A percentile compares a stretch with the other conserved stretches of the same genome.
These are phyloP conservation scores for Gadopsis bispinosus DNA, from an alignment of 2,797 vertebrate genomes.

Conservation along the genomic window DNA sequence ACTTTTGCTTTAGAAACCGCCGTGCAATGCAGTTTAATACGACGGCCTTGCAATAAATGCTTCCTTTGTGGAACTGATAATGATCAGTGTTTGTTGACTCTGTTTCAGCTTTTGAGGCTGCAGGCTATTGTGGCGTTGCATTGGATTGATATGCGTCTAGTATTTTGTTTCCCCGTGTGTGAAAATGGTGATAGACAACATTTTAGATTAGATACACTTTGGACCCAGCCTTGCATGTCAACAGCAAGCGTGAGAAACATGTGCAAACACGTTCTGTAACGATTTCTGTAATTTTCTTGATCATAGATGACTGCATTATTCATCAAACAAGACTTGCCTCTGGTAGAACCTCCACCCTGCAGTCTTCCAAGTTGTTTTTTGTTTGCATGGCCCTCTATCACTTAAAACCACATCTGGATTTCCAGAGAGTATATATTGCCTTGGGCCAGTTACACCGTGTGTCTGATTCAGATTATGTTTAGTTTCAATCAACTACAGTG, in stretches of 20 bases:
- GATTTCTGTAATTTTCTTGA: constrained; percentile 52
- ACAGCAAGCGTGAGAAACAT: constrained; percentile 30
- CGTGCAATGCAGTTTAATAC: not conserved
- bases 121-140: not conserved
- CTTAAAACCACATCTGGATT: constrained; percentile 49
- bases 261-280: constrained; percentile 36
- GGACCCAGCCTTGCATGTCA: constrained; percentile 14
- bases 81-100: not conserved
- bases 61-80: not conserved
- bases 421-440: constrained; percentile 15
- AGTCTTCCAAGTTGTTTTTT: constrained; percentile 35
- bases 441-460: not conserved
- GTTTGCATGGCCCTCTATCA: constrained; percentile 26
- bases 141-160: not conserved
- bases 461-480: constrained; percentile 25
- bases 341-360: constrained; percentile 48
- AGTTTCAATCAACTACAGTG: constrained; percentile 12
- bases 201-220: not conserved
- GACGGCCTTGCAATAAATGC: not conserved
- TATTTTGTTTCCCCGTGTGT: constrained; percentile 21
- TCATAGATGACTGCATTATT: constrained; percentile 69
- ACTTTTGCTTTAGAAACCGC: not conserved
- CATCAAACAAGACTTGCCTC: constrained; percentile 64
- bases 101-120: not conserved
- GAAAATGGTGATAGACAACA: not conserved